A percentile compares a stretch with the other conserved stretches of the same genome.
Conservation (phyloP, 2,888 invertebrate species). For the Ormyrus thymus region DNA sequence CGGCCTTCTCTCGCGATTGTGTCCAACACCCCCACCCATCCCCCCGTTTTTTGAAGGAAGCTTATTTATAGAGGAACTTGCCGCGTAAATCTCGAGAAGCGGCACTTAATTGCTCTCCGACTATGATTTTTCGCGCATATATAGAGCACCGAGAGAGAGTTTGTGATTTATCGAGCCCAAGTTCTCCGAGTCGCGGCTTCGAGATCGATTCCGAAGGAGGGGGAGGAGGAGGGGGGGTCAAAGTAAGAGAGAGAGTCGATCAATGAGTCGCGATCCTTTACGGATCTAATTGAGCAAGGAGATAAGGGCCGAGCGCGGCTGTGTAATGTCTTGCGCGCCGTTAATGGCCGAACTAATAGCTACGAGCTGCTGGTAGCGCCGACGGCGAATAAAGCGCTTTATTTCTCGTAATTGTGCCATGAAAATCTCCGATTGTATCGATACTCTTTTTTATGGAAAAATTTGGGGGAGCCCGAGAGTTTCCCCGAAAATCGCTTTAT, state of each 20-base stretch:
- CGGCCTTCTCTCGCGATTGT: constrained; percentile 13
- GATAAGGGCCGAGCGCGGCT: constrained; percentile 67
- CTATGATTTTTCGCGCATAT: not conserved
- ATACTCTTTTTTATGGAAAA: too few species aligned
- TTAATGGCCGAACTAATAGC: constrained; percentile 71
- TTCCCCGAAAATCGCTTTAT: too few species aligned
- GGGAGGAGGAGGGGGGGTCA: not conserved
- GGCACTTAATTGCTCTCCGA: constrained; percentile 19
- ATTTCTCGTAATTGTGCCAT: too few species aligned
- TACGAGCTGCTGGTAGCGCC: constrained; percentile 64
- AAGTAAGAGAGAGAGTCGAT: constrained; percentile 52
- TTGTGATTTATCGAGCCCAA: not conserved
- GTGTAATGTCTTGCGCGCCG: constrained; percentile 65
- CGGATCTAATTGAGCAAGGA: constrained; percentile 73
- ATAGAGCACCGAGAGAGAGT: not conserved
- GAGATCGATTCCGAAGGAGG: constrained; percentile 19
- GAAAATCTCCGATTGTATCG: too few species aligned
- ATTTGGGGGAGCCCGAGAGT: too few species aligned
- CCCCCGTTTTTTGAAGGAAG: not conserved
- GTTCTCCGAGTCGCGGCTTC: not conserved
- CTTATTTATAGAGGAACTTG: constrained; percentile 9
- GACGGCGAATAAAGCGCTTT: too few species aligned
- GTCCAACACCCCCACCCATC: not conserved
- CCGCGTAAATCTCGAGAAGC: constrained; percentile 12
- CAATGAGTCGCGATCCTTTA: constrained; percentile 69